Base-by-base conservation (phyloP, 2,888 invertebrate genomes). In the Nycteola revayana region DNA sequence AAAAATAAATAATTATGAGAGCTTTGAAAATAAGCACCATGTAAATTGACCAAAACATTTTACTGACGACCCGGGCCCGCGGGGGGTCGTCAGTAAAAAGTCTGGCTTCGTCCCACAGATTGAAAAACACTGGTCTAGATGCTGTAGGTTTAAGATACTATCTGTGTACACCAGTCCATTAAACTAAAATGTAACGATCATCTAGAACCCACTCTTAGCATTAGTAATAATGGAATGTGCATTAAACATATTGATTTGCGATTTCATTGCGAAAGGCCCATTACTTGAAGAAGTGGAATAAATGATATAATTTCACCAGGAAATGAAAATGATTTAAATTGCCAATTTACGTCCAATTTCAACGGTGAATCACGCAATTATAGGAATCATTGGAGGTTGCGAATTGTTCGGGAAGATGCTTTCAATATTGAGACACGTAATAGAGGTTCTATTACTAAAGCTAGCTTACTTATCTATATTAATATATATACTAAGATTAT, bases 331-430 rank as follows among this genome's bases (percentile, higher is more conserved):
- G 31, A 38, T 45, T 49, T 49, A 49, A 50, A 53, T 31, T 17
- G 22, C 25, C 55, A 49, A 52, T 57, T 62, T 44, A 31, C 31
- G 40, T 50, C 41, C 49, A 44, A 55, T 55, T 41, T 36, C 28
- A 29, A 42, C 24, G 25, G 38, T 3, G 36, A 39, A 48, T 45
- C 49, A 40, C 27, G 42, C 48, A 38, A 42, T 59, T 47, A 52
- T 42, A 37, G 36, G 24, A 45, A 43, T 49, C 27, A 42, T 47
- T 28, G 26, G 32, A 11, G 29, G 31, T 31, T 36, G 30, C 25
- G 26, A 25, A 38, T 31, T 38, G 29, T 25, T 40, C 26, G 17
- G 27, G 18, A 17, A 20, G 28, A 37, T 36, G 28, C 10, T 23
- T 36, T 33, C 3, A 18, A 4, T 28, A 17, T 25, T 28, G 22